A percentile compares a stretch with the other conserved stretches of the same genome.
phyloP scores from a whole-genome alignment of 2,113 vertebrate species.

The Propithecus coquereli region DNA sequence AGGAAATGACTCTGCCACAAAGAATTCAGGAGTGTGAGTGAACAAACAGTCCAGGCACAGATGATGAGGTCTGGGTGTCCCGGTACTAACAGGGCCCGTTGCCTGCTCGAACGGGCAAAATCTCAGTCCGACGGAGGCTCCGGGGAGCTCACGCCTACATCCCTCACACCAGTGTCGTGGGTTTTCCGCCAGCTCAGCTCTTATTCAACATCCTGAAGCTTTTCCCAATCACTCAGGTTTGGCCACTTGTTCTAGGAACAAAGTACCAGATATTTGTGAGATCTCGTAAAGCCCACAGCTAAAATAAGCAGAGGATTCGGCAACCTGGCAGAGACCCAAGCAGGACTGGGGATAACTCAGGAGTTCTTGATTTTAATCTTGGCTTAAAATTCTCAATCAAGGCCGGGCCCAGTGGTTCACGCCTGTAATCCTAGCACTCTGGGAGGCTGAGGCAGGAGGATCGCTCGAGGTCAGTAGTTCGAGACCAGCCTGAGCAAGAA shows the following conservation, averaged over 20 bases:
- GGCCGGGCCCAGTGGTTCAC: no score
- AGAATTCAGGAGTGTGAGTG: conserved; percentile 1
- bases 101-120: neutral
- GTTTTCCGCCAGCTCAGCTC: neutral
- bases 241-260: neutral
- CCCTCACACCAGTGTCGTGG: neutral
- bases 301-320: neutral
- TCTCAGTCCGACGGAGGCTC: neutral
- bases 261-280: neutral
- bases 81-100: neutral
- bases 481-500: no score
- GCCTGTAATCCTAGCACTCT: no score
- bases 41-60: neutral
- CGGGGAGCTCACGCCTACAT: neutral
- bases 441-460: no score
- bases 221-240: neutral
- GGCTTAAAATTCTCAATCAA: neutral
- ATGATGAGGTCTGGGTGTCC: neutral
- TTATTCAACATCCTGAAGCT: neutral
- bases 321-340: neutral
- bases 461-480: no score
- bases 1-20: conserved; percentile 46
- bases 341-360: neutral
- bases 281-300: neutral
- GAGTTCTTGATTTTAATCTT: neutral